Percentiles rank a stretch among this genome's conserved stretches.
phyloP scores from a whole-genome alignment of 1,140 invertebrate genomes.

The Drosophila saltans region DNA sequence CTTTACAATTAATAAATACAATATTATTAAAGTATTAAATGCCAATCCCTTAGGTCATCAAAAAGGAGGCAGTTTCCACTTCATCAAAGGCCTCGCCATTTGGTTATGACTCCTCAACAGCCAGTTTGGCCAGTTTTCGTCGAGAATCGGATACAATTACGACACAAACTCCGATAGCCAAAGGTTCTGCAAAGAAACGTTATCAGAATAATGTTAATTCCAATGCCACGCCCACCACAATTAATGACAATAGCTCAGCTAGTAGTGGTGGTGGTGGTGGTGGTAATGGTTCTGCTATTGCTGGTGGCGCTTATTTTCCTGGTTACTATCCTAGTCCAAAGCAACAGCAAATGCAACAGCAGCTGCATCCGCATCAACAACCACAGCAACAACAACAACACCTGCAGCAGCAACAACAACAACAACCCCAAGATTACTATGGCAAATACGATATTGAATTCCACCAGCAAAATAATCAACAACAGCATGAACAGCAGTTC shows the following conservation, averaged over 20 bases:
- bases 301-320: constrained; percentile 58
- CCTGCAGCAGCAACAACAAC: constrained; percentile 50
- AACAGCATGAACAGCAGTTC: constrained; percentile 66
- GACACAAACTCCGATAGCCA: constrained; percentile 43
- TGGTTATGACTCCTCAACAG: constrained; percentile 65
- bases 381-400: constrained; percentile 48
- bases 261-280: constrained; percentile 18
- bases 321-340: constrained; percentile 74
- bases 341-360: constrained; percentile 53
- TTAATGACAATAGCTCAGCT: constrained; percentile 25
- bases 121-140: constrained; percentile 67
- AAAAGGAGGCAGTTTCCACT: constrained; percentile 81
- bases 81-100: constrained; percentile 76
- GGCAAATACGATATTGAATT: constrained; percentile 82
- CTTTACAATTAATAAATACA: neutral
- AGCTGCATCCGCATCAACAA: constrained; percentile 47
- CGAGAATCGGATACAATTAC: constrained; percentile 65
- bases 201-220: constrained; percentile 59
- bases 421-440: constrained; percentile 72
- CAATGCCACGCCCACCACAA: constrained; percentile 56
- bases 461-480: constrained; percentile 68
- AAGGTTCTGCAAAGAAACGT: constrained; percentile 61
- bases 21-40: neutral
- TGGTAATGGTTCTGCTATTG: constrained; percentile 11
- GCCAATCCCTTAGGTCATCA: constrained; percentile 59